Base-by-base conservation (phyloP, 1,140 invertebrate genomes). In the Saccostrea glomerata region DNA sequence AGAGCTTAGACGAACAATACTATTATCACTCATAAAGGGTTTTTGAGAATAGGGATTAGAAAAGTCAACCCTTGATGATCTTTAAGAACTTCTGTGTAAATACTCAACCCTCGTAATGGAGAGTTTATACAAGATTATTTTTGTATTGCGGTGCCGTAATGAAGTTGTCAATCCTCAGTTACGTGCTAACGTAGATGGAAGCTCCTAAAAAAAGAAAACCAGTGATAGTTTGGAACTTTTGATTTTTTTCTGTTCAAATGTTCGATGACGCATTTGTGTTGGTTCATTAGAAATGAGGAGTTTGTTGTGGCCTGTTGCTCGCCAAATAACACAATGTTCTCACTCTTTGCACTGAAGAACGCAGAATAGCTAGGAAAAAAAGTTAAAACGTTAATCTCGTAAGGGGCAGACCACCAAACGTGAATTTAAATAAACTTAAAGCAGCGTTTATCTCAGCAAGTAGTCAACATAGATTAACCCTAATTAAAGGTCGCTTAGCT, bases 31-130 rank as follows among this genome's bases (percentile, higher is more conserved):
- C 70, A 77, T 25, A 77, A 77, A 77, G 70, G 25, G 70, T 12
- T 77, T 77, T 77, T 77, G 30, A 30, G 70, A 77, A 77, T 77
- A 77, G 70, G 70, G 70, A 77, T 77, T 77, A 77, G 70, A 77
- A 77, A 77, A 77, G 70, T 77, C 70, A 77, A 77, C 23, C 70
- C 30, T 77, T 40, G 70, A 77, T 25, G 23, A 77, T 77, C 66
- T 73, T 73, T 77, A 77, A 77, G 70, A 77, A 77, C 70, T 77
- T 77, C 70, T 77, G 70, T 77, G 70, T 77, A 77, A 77, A 77
- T 77, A 77, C 70, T 77, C 25, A 25, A 25, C 23, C 70, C 30
- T 77, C 11, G 70, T 63, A 63, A 63, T 63, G 58, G 17, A n/a
- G 58, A 63, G 30, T 77, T 77, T 77, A 77, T 40, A 77, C 25